Evolutionary conservation across 2,888 invertebrate genomes (phyloP).

Genomic region (Drosophila lutescens): DNA sequence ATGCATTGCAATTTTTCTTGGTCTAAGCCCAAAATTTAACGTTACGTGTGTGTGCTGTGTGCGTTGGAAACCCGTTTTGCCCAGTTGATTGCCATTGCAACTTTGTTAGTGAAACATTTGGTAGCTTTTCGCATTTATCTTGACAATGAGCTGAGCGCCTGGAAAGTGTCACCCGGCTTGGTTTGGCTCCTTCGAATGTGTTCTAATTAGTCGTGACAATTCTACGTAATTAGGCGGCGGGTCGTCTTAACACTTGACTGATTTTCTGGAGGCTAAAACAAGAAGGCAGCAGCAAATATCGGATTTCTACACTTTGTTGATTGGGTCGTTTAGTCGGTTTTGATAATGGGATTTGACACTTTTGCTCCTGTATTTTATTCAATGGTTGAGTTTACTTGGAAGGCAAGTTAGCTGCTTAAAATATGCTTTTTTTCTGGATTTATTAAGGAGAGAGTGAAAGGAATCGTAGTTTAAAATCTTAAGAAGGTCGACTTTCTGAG

Average conservation of each 20-base stretch:
- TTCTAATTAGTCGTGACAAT: slow-evolving; percentile 82
- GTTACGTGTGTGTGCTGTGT: slow-evolving; percentile 25
- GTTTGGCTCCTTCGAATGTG: slow-evolving; percentile 43
- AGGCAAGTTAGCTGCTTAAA: background rate
- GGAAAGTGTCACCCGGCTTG: slow-evolving; percentile 12
- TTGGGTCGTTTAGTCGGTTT: slow-evolving; percentile 54
- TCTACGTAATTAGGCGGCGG: slow-evolving; percentile 77
- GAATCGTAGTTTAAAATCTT: too few species aligned
- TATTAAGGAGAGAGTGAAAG: too few species aligned
- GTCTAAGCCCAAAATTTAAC: slow-evolving; percentile 72
- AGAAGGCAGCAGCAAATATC: slow-evolving; percentile 46
- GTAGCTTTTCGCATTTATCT: slow-evolving; percentile 58
- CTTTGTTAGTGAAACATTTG: slow-evolving; percentile 58
- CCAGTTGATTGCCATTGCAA: slow-evolving; percentile 51
- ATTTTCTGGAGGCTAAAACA: slow-evolving; percentile 18
- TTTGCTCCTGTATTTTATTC: slow-evolving; percentile 61
- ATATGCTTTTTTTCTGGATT: too few species aligned
- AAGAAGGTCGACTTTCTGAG: too few species aligned
- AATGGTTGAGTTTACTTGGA: background rate
- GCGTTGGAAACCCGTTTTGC: slow-evolving; percentile 54
- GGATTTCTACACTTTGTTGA: slow-evolving; percentile 59
- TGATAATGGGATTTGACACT: slow-evolving; percentile 56
- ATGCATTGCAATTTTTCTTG: slow-evolving; percentile 52
- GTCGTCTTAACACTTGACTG: slow-evolving; percentile 68
- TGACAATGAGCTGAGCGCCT: slow-evolving; percentile 66